These are phyloP conservation scores for Antitype chi DNA, from an alignment of 2,888 invertebrate species.

Conservation along the genomic window DNA sequence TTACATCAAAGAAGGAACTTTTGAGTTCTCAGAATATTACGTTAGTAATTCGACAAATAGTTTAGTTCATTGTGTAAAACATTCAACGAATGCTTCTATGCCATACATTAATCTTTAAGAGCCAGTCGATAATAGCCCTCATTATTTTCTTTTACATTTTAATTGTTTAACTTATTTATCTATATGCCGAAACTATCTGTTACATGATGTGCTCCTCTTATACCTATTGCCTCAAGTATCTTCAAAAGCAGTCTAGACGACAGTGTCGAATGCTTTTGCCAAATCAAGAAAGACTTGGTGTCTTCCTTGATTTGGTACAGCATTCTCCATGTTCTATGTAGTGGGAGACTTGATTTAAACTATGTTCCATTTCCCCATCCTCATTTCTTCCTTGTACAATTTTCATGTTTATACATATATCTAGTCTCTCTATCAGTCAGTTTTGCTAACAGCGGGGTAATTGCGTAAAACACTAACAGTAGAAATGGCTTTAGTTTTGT, in stretches of 20 bases:
- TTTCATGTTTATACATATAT: no score
- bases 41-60: constrained; percentile 6
- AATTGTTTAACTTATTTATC: background rate
- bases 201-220: no score
- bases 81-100: background rate
- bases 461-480: no score
- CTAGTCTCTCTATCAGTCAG: background rate
- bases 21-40: constrained; percentile 23
- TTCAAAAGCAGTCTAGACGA: no score
- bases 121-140: background rate
- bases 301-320: no score
- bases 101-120: background rate
- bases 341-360: background rate
- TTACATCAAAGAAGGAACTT: constrained; percentile 43
- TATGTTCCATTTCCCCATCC: background rate
- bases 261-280: no score
- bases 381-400: no score
- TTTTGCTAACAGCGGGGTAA: background rate
- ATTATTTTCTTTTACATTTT: background rate
- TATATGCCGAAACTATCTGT: background rate
- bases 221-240: no score
- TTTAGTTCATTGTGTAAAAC: background rate
- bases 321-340: no score
- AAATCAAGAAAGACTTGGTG: no score
- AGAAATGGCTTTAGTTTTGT: no score